Conservation (phyloP, 2,113 vertebrate species). For the Bucco capensis region DNA sequence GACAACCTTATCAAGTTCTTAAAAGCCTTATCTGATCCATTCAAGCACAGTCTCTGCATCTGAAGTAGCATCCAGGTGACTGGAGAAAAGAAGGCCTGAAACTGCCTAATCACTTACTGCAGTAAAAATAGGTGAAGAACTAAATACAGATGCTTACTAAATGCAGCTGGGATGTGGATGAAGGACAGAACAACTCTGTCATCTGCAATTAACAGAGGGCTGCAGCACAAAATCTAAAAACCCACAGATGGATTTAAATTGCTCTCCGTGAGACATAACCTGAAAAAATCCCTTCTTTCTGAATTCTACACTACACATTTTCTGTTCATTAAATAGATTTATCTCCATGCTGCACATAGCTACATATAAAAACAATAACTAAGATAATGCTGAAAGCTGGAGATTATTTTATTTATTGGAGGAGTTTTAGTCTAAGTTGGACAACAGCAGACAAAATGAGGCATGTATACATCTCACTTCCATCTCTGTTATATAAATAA, state of each 20-base stretch:
- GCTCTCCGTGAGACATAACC: background rate
- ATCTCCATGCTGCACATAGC: background rate
- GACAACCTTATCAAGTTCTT: background rate
- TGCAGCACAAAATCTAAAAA: background rate
- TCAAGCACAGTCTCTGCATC: background rate
- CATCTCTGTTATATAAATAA: background rate
- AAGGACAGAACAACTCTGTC: background rate
- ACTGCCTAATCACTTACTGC: background rate
- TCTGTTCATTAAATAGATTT: background rate
- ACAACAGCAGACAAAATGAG: background rate
- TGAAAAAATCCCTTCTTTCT: background rate
- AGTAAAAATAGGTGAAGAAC: constrained; percentile 14
- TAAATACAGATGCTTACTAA: background rate
- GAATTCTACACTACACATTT: background rate
- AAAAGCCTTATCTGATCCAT: background rate
- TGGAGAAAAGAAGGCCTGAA: background rate
- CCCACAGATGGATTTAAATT: background rate
- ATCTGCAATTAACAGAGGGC: background rate
- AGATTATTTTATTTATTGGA: background rate
- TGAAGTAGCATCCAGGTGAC: constrained; percentile 1
- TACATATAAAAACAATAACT: background rate
- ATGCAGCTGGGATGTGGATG: background rate
- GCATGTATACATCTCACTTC: background rate
- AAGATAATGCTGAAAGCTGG: background rate
- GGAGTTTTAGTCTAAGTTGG: background rate